phyloP scores from a whole-genome alignment of 2,888 invertebrate species.

The Hipparchia sbordonii region DNA sequence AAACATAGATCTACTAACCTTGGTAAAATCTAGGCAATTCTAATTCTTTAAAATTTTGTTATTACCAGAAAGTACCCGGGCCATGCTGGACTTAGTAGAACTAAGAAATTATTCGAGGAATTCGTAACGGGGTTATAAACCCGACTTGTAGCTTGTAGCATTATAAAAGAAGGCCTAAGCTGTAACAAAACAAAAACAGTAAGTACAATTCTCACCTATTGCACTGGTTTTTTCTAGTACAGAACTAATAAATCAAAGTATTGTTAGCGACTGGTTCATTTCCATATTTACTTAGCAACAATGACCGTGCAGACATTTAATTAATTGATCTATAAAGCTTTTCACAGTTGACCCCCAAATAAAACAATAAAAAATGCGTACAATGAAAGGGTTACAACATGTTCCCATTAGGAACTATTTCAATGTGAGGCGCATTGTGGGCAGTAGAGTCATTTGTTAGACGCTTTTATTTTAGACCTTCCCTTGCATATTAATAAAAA shows the following conservation, averaged over 20 bases:
- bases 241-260: slow-evolving; percentile 73
- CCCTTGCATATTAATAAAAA: slow-evolving; percentile 57
- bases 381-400: slow-evolving; percentile 76
- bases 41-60: not conserved
- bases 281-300: slow-evolving; percentile 79
- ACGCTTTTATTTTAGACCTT: slow-evolving; percentile 64
- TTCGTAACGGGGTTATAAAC: not conserved
- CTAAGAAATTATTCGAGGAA: not conserved
- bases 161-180: slow-evolving; percentile 30
- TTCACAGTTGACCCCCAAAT: slow-evolving; percentile 78
- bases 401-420: slow-evolving; percentile 73
- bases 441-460: slow-evolving; percentile 74
- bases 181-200: slow-evolving; percentile 26
- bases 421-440: slow-evolving; percentile 68
- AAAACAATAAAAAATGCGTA: slow-evolving; percentile 75
- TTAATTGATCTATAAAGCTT: slow-evolving; percentile 82
- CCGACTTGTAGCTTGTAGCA: not conserved
- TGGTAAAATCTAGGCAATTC: not conserved
- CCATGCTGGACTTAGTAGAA: no score
- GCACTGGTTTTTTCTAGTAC: slow-evolving; percentile 58
- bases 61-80: no score
- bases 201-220: slow-evolving; percentile 70
- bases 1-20: not conserved
- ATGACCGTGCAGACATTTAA: slow-evolving; percentile 81
- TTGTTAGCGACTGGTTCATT: slow-evolving; percentile 73